phyloP scores from a whole-genome alignment of 2,888 invertebrate species.

The Leucozona laternaria region DNA sequence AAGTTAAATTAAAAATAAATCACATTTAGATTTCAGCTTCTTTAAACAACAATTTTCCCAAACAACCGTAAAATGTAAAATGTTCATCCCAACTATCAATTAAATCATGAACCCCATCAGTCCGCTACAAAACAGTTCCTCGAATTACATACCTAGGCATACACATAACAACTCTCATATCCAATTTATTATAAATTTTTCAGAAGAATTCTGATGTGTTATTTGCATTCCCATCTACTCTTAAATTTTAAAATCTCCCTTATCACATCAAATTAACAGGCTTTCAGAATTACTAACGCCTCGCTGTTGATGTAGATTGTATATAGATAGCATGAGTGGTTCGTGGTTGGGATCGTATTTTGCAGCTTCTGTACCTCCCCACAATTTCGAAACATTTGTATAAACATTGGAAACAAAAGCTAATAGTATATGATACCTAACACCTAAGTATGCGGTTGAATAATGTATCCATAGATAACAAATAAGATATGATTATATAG shows the following conservation, averaged over 20 bases:
- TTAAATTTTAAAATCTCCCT: conserved; percentile 31
- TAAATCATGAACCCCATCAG: background rate
- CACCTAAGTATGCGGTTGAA: background rate
- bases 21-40: too few species aligned
- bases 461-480: background rate
- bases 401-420: conserved; percentile 3
- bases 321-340: background rate
- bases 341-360: background rate
- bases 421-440: background rate
- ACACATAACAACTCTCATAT: background rate
- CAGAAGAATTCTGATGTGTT: background rate
- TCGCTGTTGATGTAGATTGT: background rate
- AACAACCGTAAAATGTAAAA: too few species aligned
- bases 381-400: conserved; percentile 9
- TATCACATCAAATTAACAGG: conserved; percentile 33
- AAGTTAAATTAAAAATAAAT: too few species aligned
- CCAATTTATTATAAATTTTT: conserved; percentile 8
- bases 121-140: background rate
- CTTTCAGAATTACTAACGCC: conserved; percentile 17
- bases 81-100: background rate
- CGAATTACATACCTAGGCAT: background rate
- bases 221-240: background rate
- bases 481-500: too few species aligned
- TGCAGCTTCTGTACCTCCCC: background rate
- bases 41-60: too few species aligned